These are phyloP conservation scores for Trachops cirrhosus DNA, from an alignment of 2,797 vertebrate species.

Conservation along the genomic window DNA sequence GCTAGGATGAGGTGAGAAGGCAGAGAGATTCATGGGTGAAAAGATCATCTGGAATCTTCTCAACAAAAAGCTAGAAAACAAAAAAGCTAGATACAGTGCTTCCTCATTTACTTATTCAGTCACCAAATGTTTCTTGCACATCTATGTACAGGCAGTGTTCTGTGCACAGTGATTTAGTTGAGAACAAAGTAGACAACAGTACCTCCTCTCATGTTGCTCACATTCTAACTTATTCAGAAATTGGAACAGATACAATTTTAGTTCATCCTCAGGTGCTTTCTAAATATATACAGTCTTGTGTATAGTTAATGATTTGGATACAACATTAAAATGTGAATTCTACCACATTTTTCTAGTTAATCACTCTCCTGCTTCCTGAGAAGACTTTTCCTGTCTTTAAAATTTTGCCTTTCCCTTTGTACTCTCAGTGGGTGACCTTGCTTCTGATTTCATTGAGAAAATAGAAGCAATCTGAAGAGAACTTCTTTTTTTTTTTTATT, in stretches of 20 bases:
- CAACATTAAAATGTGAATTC: neutral
- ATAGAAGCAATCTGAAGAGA: neutral
- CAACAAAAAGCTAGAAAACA: too few species aligned
- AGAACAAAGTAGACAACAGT: neutral
- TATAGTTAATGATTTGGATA: neutral
- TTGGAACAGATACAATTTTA: neutral
- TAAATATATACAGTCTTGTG: neutral
- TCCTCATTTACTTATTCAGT: neutral
- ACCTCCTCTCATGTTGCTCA: neutral
- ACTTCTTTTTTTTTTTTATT: neutral
- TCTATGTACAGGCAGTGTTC: neutral
- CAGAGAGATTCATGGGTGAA: neutral
- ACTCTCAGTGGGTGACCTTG: neutral
- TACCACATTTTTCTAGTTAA: neutral
- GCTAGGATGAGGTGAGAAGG: neutral
- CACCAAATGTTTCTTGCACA: neutral
- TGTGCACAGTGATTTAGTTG: neutral
- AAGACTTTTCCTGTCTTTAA: neutral
- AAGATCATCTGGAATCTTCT: neutral
- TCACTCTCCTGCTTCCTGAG: neutral
- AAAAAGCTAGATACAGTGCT: neutral
- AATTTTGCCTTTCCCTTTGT: neutral
- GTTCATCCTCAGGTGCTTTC: conserved; percentile 1
- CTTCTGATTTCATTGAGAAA: conserved; percentile 16
- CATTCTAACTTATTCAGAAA: neutral